These are phyloP conservation scores for Spondyliosoma cantharus DNA, from an alignment of 2,797 vertebrate genomes.

Conservation along the genomic window DNA sequence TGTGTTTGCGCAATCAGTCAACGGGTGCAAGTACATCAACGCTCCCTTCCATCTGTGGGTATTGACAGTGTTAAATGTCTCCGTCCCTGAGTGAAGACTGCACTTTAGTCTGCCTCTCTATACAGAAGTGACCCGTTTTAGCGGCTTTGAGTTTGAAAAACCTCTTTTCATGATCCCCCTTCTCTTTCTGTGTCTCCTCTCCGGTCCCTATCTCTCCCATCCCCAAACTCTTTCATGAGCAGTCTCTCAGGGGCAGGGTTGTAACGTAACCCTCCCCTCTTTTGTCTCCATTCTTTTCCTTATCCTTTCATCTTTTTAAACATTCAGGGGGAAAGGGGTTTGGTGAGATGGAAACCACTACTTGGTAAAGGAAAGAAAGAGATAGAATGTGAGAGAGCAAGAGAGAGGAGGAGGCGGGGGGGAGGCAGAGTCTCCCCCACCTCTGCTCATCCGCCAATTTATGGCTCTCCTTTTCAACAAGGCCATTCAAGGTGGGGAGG, in stretches of 20 bases:
- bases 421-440: conserved; percentile 50
- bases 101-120: conserved; percentile 68
- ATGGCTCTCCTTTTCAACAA: conserved; percentile 77
- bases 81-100: conserved; percentile 68
- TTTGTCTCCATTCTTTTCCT: conserved; percentile 86
- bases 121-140: conserved; percentile 78
- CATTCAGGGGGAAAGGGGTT: conserved; percentile 82
- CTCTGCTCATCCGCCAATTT: conserved; percentile 76
- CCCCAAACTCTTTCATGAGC: conserved; percentile 84
- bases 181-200: conserved; percentile 76
- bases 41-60: conserved; percentile 50
- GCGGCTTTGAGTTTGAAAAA: conserved; percentile 70
- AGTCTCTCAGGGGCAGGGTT: conserved; percentile 82
- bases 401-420: conserved; percentile 38
- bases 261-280: conserved; percentile 82
- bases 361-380: conserved; percentile 80
- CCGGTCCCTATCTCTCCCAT: conserved; percentile 81
- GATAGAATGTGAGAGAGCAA: conserved; percentile 73
- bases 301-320: conserved; percentile 89
- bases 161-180: conserved; percentile 74
- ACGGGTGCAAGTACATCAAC: conserved; percentile 60
- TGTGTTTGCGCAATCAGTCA: conserved; percentile 62
- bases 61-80: conserved; percentile 74
- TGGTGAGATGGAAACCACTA: conserved; percentile 83
- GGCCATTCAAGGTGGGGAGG: conserved; percentile 77